Evolutionary conservation across 2,797 vertebrate species (phyloP).

Genomic region (Simalia tracyae): DNA sequence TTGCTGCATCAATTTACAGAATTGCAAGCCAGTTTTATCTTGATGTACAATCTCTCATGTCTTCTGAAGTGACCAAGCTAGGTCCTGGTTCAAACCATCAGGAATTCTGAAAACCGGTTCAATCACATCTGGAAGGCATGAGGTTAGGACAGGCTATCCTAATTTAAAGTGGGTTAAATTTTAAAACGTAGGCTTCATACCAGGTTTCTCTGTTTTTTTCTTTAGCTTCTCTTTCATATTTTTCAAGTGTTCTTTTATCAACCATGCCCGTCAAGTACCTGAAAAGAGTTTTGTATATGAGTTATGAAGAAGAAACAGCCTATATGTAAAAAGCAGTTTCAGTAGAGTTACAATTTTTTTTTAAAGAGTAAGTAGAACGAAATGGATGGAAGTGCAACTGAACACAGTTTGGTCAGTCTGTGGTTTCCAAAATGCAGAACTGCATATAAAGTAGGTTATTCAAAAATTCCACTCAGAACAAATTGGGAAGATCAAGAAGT

Average conservation of each 20-base stretch:
- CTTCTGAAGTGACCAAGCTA: background rate
- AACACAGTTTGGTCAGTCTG: too few species aligned
- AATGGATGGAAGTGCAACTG: background rate
- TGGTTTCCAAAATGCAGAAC: background rate
- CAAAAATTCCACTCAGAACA: background rate
- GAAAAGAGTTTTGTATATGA: slow-evolving; percentile 16
- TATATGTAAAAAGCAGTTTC: background rate
- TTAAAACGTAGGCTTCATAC: slow-evolving; percentile 68
- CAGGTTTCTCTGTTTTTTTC: slow-evolving; percentile 99
- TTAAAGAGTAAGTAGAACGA: background rate
- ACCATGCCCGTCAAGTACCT: slow-evolving; percentile 99
- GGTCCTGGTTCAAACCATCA: background rate
- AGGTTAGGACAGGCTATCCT: background rate
- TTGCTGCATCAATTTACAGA: background rate
- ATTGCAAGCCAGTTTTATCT: background rate
- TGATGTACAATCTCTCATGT: background rate
- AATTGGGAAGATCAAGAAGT: background rate
- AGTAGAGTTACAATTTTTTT: background rate
- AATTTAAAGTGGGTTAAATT: background rate
- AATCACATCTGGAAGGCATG: background rate
- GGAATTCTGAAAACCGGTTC: background rate
- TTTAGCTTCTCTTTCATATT: slow-evolving; percentile 98
- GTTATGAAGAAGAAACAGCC: background rate
- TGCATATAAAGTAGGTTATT: background rate
- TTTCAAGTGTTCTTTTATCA: slow-evolving; percentile 97